Evolutionary conservation across 2,888 invertebrate species (phyloP).

Genomic region (Polia nebulosa): DNA sequence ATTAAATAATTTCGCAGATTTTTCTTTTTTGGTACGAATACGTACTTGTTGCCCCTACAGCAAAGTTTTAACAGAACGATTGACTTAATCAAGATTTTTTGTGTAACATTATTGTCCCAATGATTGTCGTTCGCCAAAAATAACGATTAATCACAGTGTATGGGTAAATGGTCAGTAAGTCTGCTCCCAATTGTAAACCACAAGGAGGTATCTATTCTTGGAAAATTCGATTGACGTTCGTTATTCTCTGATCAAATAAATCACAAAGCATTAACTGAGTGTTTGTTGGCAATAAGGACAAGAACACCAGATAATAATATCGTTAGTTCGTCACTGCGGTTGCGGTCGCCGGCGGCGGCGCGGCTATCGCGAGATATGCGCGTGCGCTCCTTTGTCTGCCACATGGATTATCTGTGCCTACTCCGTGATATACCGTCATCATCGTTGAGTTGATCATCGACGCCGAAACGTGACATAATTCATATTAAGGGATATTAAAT

Average conservation of each 20-base stretch:
- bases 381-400: conserved; percentile 25
- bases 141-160: not conserved
- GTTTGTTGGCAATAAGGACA: conserved; percentile 18
- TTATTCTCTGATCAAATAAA: conserved; percentile 12
- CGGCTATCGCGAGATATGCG: conserved; percentile 16
- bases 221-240: not conserved
- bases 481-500: conserved; percentile 1
- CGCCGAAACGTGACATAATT: not conserved
- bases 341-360: conserved; percentile 27
- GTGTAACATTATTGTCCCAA: not conserved
- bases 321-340: conserved; percentile 39
- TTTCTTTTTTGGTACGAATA: too few relatives aligned
- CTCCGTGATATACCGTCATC: conserved; percentile 6
- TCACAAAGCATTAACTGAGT: not conserved
- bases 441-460: conserved; percentile 9
- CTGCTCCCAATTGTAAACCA: not conserved
- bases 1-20: not conserved
- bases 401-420: conserved; percentile 12
- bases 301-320: not conserved
- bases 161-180: not conserved
- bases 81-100: not conserved
- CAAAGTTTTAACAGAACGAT: not conserved
- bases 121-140: not conserved
- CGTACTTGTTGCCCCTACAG: not conserved
- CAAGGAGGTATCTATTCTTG: not conserved